Evolutionary conservation across 2,888 invertebrate genomes (phyloP), one percentile per base, ranked within the genome.

Genomic region (Ophraella communa): DNA sequence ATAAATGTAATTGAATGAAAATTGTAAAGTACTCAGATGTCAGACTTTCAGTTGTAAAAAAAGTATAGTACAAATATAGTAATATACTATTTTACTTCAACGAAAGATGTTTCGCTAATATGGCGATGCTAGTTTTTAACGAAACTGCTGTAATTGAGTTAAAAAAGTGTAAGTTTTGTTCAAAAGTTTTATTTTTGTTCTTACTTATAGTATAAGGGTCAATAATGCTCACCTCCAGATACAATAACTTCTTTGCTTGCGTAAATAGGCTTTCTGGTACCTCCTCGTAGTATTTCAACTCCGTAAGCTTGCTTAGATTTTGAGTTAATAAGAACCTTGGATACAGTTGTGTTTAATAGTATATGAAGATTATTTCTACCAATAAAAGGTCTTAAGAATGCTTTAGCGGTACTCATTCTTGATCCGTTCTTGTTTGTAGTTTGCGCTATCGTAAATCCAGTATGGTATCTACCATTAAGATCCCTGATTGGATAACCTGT

Each of bases 391-490:
- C 94, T 85, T 7, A 95, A 84, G 83, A 92, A 95, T 0, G 95
- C 92, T 62, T 92, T 87, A 0, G 95, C 90, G 0, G 90, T 89
- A 71, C 93, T 93, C 62, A 94, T 86, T 0, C 95, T 87, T 0
- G 94, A 93, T 0, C 95, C 95, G 77, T 95, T 93, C 72, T 91
- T 87, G 73, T 91, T 90, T 0, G 94, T 95, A 23, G 94, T 95
- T 81, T 95, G 95, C 0, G 95, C 94, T 68, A 95, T 95, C 65
- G 89, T 85, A 80, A 95, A 95, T 1, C 95, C 95, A 0, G 93
- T 91, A 78, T 93, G 91, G 23, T 86, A 86, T 23, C 85, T 86
- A 0, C 95, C 95, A 81, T 95, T 95, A 18, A 94, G 83, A 79
- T 95, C 95, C n/a, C 90, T 85, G 1, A 88, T 85, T 55, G 86